Conservation (phyloP, 2,888 invertebrate genomes). For the Mechanitis mazaeus region DNA sequence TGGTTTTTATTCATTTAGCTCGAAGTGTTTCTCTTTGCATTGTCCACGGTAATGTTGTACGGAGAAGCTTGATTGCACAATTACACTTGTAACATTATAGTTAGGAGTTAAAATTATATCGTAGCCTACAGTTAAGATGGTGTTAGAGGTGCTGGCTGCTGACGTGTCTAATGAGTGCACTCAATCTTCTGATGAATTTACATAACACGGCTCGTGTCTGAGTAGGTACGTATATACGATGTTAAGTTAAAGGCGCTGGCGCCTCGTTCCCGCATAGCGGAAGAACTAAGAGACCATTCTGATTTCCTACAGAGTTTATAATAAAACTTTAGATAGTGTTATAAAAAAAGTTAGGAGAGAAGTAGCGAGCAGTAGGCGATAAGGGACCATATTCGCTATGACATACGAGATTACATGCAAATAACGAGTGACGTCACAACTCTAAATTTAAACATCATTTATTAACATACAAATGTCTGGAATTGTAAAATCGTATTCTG, state of each 20-base stretch:
- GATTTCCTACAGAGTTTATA: conserved; percentile 4
- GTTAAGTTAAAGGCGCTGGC: conserved; percentile 21
- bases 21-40: conserved; percentile 25
- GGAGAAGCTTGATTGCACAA: conserved; percentile 58
- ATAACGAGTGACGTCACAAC: too few relatives aligned
- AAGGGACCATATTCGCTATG: too few relatives aligned
- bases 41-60: conserved; percentile 24
- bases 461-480: too few relatives aligned
- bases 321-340: conserved; percentile 5
- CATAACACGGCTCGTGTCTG: not conserved
- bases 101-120: conserved; percentile 70
- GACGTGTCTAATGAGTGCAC: conserved; percentile 17
- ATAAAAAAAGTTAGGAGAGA: not conserved
- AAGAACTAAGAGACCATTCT: conserved; percentile 6
- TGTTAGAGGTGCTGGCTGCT: conserved; percentile 43
- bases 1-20: conserved; percentile 18
- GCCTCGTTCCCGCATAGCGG: conserved; percentile 22
- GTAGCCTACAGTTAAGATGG: conserved; percentile 56
- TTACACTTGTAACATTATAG: conserved; percentile 62
- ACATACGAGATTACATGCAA: too few relatives aligned
- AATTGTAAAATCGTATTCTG: too few relatives aligned
- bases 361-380: conserved; percentile 1
- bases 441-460: too few relatives aligned
- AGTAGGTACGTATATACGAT: not conserved
- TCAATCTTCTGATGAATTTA: too few relatives aligned